Percentiles rank a stretch among this genome's conserved stretches.
These are phyloP conservation scores for Cartodere bifasciata DNA, from an alignment of 2,888 invertebrate species.

Conservation along the genomic window DNA sequence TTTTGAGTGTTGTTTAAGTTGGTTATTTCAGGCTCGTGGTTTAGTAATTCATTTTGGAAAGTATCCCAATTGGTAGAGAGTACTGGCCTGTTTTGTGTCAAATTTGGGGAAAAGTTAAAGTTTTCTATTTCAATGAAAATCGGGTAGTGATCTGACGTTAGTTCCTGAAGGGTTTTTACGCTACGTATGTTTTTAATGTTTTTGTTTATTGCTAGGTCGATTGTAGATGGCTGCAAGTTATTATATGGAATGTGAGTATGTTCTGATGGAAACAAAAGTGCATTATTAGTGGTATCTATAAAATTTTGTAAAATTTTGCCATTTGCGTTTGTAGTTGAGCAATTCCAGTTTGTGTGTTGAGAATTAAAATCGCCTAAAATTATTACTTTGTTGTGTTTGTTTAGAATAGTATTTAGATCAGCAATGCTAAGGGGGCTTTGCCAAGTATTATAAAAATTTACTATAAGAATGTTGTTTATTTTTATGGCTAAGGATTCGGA, in stretches of 20 bases:
- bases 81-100: background rate
- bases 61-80: background rate
- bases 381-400: background rate
- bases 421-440: background rate
- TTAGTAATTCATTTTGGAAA: background rate
- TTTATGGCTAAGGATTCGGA: too few relatives aligned
- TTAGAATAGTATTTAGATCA: background rate
- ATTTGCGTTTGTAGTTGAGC: too few relatives aligned
- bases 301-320: too few relatives aligned
- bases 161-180: background rate
- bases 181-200: background rate
- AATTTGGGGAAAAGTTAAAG: background rate
- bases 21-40: background rate
- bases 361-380: background rate
- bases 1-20: background rate
- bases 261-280: background rate
- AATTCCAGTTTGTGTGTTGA: slow-evolving; percentile 1
- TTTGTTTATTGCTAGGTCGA: background rate
- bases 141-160: slow-evolving; percentile 1
- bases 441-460: too few relatives aligned
- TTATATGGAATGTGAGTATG: background rate
- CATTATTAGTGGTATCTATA: too few relatives aligned
- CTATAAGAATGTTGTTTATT: too few relatives aligned
- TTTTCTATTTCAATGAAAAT: background rate
- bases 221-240: background rate